A percentile compares a stretch with the other conserved stretches of the same genome.
Conservation (phyloP, 2,888 invertebrate species). For the Catotricha subobsoleta region DNA sequence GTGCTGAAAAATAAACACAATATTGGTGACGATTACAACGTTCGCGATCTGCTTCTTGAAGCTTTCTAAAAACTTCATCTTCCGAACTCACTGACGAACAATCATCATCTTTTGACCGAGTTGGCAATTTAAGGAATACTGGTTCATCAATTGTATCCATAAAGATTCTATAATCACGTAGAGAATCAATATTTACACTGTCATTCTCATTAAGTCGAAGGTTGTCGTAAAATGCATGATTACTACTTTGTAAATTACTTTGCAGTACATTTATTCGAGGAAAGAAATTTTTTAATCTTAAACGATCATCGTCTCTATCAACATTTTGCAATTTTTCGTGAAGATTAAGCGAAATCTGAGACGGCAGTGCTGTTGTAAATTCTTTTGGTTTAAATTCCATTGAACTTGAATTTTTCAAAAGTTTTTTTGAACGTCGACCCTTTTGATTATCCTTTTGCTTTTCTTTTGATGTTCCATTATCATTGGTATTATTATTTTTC, state of each 20-base stretch:
- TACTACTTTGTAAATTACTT: constrained; percentile 2
- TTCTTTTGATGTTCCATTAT: not conserved
- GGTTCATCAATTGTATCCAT: constrained; percentile 5
- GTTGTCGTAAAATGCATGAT: constrained; percentile 2
- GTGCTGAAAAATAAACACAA: not conserved
- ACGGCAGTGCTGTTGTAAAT: not conserved
- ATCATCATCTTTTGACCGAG: not conserved
- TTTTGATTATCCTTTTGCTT: too few relatives aligned
- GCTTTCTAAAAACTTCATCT: too few relatives aligned
- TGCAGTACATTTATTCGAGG: constrained; percentile 3
- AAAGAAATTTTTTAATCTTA: constrained; percentile 2
- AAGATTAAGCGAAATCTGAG: constrained; percentile 2
- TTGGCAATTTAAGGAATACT: too few relatives aligned
- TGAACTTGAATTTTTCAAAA: not conserved
- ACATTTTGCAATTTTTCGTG: not conserved
- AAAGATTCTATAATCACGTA: constrained; percentile 2
- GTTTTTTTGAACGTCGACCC: not conserved
- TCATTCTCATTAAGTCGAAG: not conserved
- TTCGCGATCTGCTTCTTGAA: not conserved
- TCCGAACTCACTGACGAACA: too few relatives aligned
- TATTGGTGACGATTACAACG: constrained; percentile 1
- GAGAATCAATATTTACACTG: constrained; percentile 1
- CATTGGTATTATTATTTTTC: not conserved
- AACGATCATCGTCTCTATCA: not conserved
- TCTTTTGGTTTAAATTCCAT: constrained; percentile 3